Evolutionary conservation across 2,113 vertebrate genomes (phyloP), one percentile per base, ranked within the genome.

Genomic region (Echinops telfairi): DNA sequence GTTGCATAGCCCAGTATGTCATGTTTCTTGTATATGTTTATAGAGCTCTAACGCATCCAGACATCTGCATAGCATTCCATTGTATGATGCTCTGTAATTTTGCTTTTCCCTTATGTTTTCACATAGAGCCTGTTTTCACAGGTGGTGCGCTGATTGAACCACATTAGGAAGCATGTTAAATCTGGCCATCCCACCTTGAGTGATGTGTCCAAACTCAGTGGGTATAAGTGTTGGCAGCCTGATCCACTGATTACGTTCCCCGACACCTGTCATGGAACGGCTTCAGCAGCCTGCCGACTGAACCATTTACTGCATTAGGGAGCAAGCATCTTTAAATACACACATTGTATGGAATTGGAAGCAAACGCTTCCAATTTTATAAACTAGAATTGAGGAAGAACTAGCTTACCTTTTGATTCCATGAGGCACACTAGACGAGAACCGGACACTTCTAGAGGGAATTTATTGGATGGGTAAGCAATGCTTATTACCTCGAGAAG

Each of bases 31-130:
- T 53, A 53, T 9, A 20, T 81, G 76, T 70, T 38, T 36, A 27
- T 58, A 19, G 22, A 79, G 64, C 33, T 43, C 47, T 86, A 53
- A 15, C n/a, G 86, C 25, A 47, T 71, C 81, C 31, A 47, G 0
- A 77, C 14, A 36, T 77, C 29, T 66, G 14, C 25, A 14, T 57
- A 75, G 36, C 17, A 17, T 25, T 91, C 20, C 27, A 10, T 70
- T 83, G 85, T 78, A 43, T 47, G 31, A 9, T 88, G 23, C 64
- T 43, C 68, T 82, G 0, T 89, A 31, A 76, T 84, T 90, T 95
- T 76, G 3, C 3, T 20, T 23, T 62, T 62, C 16, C 57, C 60
- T 23, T 62, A 22, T 53, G 60, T 62, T 62, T 70, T 66, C 33
- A 23, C 22, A 25, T 87, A 33, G 36, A 83, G 19, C 22, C 17